Conservation (phyloP, 2,797 vertebrate genomes). For the Aeoliscus strigatus region DNA sequence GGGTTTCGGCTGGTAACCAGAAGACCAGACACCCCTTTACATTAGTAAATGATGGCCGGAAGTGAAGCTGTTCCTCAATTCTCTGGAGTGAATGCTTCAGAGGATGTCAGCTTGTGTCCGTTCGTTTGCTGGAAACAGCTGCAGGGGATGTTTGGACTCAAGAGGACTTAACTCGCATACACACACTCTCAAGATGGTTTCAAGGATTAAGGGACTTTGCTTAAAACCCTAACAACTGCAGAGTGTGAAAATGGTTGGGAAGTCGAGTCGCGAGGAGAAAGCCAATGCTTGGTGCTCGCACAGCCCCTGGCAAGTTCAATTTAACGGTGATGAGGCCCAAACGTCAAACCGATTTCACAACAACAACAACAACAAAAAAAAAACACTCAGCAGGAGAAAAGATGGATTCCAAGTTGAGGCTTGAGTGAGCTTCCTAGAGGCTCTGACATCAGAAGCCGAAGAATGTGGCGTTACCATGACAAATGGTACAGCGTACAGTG, state of each 20-base stretch:
- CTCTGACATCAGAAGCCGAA: too few relatives aligned
- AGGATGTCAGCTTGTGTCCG: constrained; percentile 34
- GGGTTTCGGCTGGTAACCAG: too few relatives aligned
- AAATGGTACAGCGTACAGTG: too few relatives aligned
- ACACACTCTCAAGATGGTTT: constrained; percentile 55
- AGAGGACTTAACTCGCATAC: constrained; percentile 53
- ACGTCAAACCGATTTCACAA: constrained; percentile 42
- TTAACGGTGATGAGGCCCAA: constrained; percentile 39
- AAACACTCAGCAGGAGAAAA: too few relatives aligned
- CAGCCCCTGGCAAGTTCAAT: constrained; percentile 35
- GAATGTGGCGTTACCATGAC: too few relatives aligned
- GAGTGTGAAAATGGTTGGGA: constrained; percentile 52
- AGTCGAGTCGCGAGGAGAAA: constrained; percentile 32
- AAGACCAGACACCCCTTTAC: too few relatives aligned
- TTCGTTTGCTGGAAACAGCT: constrained; percentile 60
- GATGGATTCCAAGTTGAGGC: too few relatives aligned
- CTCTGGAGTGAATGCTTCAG: constrained; percentile 20
- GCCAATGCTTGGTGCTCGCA: constrained; percentile 13
- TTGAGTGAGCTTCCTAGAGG: too few relatives aligned
- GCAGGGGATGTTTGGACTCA: constrained; percentile 60
- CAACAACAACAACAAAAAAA: constrained; percentile 5
- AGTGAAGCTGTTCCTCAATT: constrained; percentile 1
- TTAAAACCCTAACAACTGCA: constrained; percentile 42
- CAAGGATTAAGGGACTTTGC: constrained; percentile 62
- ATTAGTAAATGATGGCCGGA: constrained; percentile 5